Evolutionary conservation across 2,888 invertebrate species (phyloP), one percentile per base, ranked within the genome.

Genomic region (Drosophila kokeensis): DNA sequence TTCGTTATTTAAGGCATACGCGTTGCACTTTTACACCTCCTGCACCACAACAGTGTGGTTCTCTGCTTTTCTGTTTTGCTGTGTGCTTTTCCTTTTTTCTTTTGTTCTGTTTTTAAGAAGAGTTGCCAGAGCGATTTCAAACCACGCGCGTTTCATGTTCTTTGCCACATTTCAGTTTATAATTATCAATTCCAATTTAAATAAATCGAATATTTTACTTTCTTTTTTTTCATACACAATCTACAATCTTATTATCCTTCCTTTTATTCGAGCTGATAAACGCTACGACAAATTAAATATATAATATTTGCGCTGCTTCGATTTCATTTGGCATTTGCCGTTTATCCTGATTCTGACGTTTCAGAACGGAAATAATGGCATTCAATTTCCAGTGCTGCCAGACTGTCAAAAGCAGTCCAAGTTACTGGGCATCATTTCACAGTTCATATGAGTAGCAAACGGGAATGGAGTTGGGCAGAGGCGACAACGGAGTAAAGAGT

Each of bases 101-200:
- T 38, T 36, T 34, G 13, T 36, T 29, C 24, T 15, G 32, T n/a
- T 63, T 58, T 24, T 18, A 27, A 36, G 32, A 45, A 70, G 54
- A 63, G 61, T 69, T n/a, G 62, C 78, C 3, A 27, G n/a, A n/a
- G n/a, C n/a, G n/a, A n/a, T n/a, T n/a, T n/a, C 4, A 15, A 24
- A 21, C 21, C 15, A 21, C n/a, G 40, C 21, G n/a, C 21, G 3
- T 42, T 42, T 42, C 11, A 21, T 42, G 42, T 13, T 13, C 13
- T 45, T 45, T 21, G 42, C 42, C 21, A 45, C 13, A 45, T 45
- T 13, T 15, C 13, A 45, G 7, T 21, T 13, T 18, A 13, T 27
- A 27, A 5, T 18, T 27, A 15, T 27, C 48, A 27, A 27, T 27
- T 49, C 18, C 7, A 27, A 49, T 49, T 49, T 6, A 24, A 40